Evolutionary conservation across 2,888 invertebrate genomes (phyloP).

Genomic region (Philaethria dido): DNA sequence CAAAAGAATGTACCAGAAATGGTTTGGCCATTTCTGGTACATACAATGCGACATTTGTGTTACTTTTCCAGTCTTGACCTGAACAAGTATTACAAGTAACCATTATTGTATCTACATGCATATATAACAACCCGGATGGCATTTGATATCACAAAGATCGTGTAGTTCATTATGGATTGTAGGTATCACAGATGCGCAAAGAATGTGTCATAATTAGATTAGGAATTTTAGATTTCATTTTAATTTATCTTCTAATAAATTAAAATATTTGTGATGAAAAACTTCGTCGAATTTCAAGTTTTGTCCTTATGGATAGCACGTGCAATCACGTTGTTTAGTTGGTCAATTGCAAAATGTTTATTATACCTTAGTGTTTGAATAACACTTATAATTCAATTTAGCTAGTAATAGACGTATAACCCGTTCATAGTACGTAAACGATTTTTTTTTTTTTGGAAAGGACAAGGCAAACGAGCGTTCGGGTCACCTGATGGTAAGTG

Average conservation of each 20-base stretch:
- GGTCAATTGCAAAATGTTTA: neutral
- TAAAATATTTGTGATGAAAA: too few relatives aligned
- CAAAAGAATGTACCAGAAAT: too few relatives aligned
- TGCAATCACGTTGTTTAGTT: neutral
- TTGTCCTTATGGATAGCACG: too few relatives aligned
- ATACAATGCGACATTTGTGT: neutral
- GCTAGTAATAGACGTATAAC: too few relatives aligned
- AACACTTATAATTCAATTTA: too few relatives aligned
- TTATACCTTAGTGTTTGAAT: neutral
- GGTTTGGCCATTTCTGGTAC: neutral
- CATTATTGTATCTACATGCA: neutral
- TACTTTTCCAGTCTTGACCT: neutral
- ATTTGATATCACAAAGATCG: neutral
- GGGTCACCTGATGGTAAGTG: too few relatives aligned
- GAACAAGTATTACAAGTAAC: neutral
- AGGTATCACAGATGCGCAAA: neutral
- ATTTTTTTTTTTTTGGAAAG: too few relatives aligned
- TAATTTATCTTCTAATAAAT: too few relatives aligned
- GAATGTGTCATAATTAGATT: neutral
- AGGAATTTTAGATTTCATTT: too few relatives aligned
- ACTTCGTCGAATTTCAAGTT: too few relatives aligned
- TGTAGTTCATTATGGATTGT: neutral
- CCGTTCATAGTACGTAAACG: too few relatives aligned
- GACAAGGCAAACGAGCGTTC: too few relatives aligned
- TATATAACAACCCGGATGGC: neutral